Evolutionary conservation across 2,797 vertebrate species (phyloP), one percentile per base, ranked within the genome.

Genomic region (Enteromius anoplus): DNA sequence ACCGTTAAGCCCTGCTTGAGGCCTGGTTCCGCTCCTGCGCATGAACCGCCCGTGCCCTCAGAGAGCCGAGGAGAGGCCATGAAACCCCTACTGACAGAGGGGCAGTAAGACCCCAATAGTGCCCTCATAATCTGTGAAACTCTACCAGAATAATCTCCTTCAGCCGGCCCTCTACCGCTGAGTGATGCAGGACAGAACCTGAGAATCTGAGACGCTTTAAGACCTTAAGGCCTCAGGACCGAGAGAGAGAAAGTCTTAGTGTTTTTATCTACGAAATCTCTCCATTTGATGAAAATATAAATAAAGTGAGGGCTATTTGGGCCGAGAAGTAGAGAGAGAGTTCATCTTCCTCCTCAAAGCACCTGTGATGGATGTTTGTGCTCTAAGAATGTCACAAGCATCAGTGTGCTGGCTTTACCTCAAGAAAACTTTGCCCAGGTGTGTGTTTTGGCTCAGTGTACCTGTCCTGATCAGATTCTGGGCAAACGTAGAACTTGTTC

Each of bases 101-200:
- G 80, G 80, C 51, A 81, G 80, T 77, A 71, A 86, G 85, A 85
- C 77, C 87, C 77, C 85, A 75, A 75, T 81, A 76, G 37, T 69
- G 80, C 91, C 91, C 91, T 91, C 89, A 92, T 93, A 94, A 94
- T 90, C 93, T 91, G 88, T 94, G 94, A 94, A 95, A 95, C 93
- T 92, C 92, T 93, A 95, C 93, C 88, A 93, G 94, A 94, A 93
- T 95, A 95, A 95, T 95, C 94, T 93, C 87, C 62, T 32, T 90
- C 86, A 87, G 84, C 90, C 89, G 86, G 87, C 77, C 87, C 86
- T 88, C 88, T 88, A 87, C 89, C 93, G 91, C 90, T 89, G 86
- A 88, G 88, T 93, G 93, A 93, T 89, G 93, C 92, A 91, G 89
- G 92, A 92, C 93, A 90, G 91, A 86, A 91, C 92, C 92, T 91